Percentiles rank a stretch among this genome's conserved stretches.
These are phyloP conservation scores for Macrotrachela quadricornifera DNA, from an alignment of 1,140 invertebrate genomes.

Conservation along the genomic window DNA sequence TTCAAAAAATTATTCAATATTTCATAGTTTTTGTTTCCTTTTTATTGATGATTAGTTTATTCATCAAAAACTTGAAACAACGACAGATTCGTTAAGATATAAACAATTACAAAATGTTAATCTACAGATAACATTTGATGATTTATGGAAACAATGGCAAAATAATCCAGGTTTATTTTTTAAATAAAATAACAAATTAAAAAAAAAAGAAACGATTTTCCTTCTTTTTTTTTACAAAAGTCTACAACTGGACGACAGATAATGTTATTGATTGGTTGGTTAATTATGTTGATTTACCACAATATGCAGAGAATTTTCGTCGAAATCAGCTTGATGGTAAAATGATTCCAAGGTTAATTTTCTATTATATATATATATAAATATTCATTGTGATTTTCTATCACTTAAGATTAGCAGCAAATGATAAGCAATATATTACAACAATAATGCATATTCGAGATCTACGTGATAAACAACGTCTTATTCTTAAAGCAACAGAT, in stretches of 20 bases:
- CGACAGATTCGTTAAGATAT: constrained; percentile 36
- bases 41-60: no score
- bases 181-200: no score
- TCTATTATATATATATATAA: no score
- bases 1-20: background rate
- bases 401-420: constrained; percentile 44
- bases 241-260: constrained; percentile 89
- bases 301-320: constrained; percentile 65
- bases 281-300: constrained; percentile 67
- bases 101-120: constrained; percentile 77
- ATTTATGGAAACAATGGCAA: constrained; percentile 80
- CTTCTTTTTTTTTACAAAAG: constrained; percentile 20
- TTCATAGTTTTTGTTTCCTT: background rate
- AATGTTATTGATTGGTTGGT: constrained; percentile 78
- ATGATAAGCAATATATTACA: constrained; percentile 64
- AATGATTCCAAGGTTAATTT: constrained; percentile 50
- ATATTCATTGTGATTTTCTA: no score
- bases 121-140: constrained; percentile 77
- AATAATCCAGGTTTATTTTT: constrained; percentile 18
- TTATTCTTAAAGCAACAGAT: constrained; percentile 85
- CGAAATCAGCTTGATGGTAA: constrained; percentile 65
- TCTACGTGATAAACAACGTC: constrained; percentile 82
- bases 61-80: background rate
- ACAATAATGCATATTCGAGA: constrained; percentile 80
- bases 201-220: no score